Percentiles rank a stretch among this genome's conserved stretches.
Evolutionary conservation across 2,888 invertebrate species (phyloP).

Genomic region (Limnephilus marmoratus): DNA sequence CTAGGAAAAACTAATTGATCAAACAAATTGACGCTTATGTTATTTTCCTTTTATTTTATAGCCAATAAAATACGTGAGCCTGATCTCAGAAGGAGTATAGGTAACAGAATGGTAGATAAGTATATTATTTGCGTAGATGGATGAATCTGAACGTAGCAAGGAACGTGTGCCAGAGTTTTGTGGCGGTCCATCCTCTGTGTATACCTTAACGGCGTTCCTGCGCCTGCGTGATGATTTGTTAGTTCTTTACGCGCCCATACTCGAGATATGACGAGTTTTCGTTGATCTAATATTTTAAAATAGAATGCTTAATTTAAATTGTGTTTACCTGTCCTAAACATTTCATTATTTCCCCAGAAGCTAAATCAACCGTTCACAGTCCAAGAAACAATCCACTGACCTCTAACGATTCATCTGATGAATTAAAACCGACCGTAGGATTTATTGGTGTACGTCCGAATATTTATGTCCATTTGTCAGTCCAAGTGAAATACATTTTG

Average conservation of each 20-base stretch:
- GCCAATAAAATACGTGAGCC: too few relatives aligned
- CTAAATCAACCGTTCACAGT: slow-evolving; percentile 13
- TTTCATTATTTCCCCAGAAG: neutral
- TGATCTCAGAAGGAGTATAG: too few relatives aligned
- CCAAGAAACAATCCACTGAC: slow-evolving; percentile 19
- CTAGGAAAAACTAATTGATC: too few relatives aligned
- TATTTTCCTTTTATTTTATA: too few relatives aligned
- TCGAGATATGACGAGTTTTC: neutral
- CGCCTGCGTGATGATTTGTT: neutral
- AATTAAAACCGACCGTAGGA: slow-evolving; percentile 64
- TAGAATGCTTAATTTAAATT: neutral
- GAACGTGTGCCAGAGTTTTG: too few relatives aligned
- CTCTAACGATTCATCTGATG: slow-evolving; percentile 58
- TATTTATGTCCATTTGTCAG: slow-evolving; percentile 65
- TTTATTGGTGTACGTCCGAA: slow-evolving; percentile 62
- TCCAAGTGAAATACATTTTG: slow-evolving; percentile 55
- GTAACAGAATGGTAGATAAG: too few relatives aligned
- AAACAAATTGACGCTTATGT: too few relatives aligned
- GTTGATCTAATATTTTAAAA: neutral
- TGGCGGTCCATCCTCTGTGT: too few relatives aligned
- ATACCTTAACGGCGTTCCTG: too few relatives aligned
- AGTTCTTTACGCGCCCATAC: neutral
- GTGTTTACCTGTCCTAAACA: neutral
- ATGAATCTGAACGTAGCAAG: too few relatives aligned
- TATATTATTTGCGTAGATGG: too few relatives aligned